Evolutionary conservation across 2,113 vertebrate genomes (phyloP), one percentile per base, ranked within the genome.

Genomic region (Gobius niger): DNA sequence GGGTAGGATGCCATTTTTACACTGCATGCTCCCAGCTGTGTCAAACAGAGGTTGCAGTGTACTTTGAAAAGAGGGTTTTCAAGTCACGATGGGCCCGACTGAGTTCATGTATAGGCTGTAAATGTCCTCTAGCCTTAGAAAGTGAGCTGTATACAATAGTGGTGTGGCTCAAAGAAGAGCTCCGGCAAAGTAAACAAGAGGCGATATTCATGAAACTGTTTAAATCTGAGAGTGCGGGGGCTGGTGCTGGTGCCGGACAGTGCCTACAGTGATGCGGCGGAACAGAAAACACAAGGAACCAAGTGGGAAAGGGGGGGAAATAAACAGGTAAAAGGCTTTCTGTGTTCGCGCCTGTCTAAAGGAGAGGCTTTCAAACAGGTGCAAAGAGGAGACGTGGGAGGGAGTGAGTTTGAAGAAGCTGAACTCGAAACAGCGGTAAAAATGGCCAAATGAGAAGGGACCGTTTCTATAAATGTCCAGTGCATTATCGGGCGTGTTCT

Each of bases 291-390:
- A 47, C 24, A 72, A 41, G 57, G 74, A 62, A 56, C n/a, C 7
- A 8, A 46, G 44, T 16, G 14, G 76, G 14, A 64, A 77, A 57
- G 61, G 34, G 64, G 63, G 52, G 57, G 77, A 47, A 47, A 42
- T 60, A 78, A 82, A 71, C 72, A 79, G 83, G 80, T 92, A 92
- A 93, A 92, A 93, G 92, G 84, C 52, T 93, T 93, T 88, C 80
- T 73, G 72, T 93, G 93, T 93, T 92, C 89, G 83, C 90, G 82
- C 92, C 86, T 70, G 74, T 85, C 78, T 76, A 57, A 53, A 72
- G 70, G 63, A 80, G 83, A 65, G 53, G 42, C 85, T 88, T 72
- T 81, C 63, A 89, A 82, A 90, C 82, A 81, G 80, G 72, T 78
- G 80, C 72, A 76, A 88, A 80, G 80, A 78, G 67, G 66, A 50